phyloP scores from a whole-genome alignment of 2,113 vertebrate species.

The Cinclus cinclus region DNA sequence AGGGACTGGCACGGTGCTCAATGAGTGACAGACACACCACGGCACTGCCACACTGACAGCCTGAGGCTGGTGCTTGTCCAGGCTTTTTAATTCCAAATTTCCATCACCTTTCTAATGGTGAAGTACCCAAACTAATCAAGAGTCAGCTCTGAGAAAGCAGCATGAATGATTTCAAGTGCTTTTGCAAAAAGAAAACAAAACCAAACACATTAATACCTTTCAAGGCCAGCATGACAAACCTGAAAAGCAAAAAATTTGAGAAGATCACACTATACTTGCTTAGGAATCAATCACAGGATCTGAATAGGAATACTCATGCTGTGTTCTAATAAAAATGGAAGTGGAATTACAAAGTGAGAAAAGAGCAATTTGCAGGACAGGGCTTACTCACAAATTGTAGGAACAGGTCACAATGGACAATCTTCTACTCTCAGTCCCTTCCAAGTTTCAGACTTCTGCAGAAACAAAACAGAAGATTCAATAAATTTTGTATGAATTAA shows the following conservation, averaged over 20 bases:
- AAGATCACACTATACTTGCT: background rate
- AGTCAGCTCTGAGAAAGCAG: background rate
- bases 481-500: background rate
- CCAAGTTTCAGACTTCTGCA: background rate
- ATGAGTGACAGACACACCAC: background rate
- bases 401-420: background rate
- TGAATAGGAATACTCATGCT: background rate
- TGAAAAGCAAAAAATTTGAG: background rate
- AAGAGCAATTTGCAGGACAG: background rate
- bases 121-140: background rate
- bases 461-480: background rate
- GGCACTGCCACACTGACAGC: background rate
- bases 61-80: background rate
- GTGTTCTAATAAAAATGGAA: background rate
- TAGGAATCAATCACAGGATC: background rate
- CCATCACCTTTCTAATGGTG: background rate
- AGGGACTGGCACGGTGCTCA: background rate
- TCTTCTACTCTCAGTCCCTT: background rate
- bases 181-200: background rate
- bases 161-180: background rate
- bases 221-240: background rate
- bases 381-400: background rate
- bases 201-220: background rate
- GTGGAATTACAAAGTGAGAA: background rate
- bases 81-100: background rate